These are phyloP conservation scores for Eupithecia tripunctaria DNA, from an alignment of 2,888 invertebrate species.

Conservation along the genomic window DNA sequence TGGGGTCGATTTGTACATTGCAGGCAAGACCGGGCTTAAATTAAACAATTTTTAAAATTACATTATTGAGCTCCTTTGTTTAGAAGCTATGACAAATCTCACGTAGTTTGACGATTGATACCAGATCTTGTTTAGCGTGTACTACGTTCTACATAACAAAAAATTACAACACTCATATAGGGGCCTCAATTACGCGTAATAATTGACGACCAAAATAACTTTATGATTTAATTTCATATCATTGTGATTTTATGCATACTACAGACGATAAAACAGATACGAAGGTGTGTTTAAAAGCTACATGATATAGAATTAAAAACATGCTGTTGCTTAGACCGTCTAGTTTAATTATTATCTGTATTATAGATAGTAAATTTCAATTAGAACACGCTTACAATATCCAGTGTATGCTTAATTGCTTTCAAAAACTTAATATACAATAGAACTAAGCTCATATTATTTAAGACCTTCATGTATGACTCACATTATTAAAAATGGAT, in stretches of 20 bases:
- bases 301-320: too few relatives aligned
- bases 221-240: neutral
- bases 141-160: neutral
- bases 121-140: conserved; percentile 3
- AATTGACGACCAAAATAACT: neutral
- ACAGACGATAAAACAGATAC: neutral
- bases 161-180: neutral
- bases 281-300: too few relatives aligned
- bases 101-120: neutral
- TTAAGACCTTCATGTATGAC: neutral
- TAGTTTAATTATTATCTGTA: too few relatives aligned
- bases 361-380: neutral
- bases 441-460: neutral
- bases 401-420: neutral
- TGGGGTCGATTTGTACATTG: conserved; percentile 52
- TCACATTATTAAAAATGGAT: neutral
- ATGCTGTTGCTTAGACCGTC: too few relatives aligned
- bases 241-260: neutral
- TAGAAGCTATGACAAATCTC: neutral
- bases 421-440: neutral
- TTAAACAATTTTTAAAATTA: conserved; percentile 15
- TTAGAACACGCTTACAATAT: neutral
- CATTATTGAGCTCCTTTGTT: conserved; percentile 4
- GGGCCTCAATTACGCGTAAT: neutral
- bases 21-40: conserved; percentile 63